Base-by-base conservation (phyloP, 1,140 invertebrate genomes). In the Pantala flavescens region DNA sequence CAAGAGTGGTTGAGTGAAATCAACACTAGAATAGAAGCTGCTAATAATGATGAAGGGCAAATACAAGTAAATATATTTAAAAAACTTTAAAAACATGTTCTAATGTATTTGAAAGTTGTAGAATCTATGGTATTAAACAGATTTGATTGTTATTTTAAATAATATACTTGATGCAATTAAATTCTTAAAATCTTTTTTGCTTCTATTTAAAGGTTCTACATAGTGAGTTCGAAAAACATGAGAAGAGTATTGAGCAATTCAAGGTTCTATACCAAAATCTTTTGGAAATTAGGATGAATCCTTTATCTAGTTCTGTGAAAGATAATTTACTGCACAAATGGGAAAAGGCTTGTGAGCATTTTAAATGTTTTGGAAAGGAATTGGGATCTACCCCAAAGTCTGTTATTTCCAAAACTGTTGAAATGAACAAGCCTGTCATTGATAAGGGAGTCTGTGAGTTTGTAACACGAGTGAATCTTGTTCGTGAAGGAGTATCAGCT, bases 401-500 rank as follows among this genome's bases (percentile, higher is more conserved):
- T 19, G 49, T 63, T 63, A 12, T 19, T 12, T 19, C 14, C 3
- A 63, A 63, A 63, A 63, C 16, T 63, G 49, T 63, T 3, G n/a
- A 16, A 19, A 21, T 63, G 49, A 12, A 63, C 5, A 63, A 63
- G n/a, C n/a, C 49, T 21, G 10, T 49, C 10, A 9, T 49, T 49
- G 71, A 24, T n/a, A 42, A 72, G 71, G 71, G 23, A 24, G 71
- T 42, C 3, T 24, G 23, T 42, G 88, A 90, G 78, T 86, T 86
- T 80, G 83, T 88, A 19, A 84, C 84, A 23, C 84, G 85, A 76
- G 83, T 85, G 0, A 88, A 87, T 78, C 86, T 86, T 76, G 79
- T 86, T 9, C 83, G 88, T 73, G 88, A 88, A 79, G 85, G 84
- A 70, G 80, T 88, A 21, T 84, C 85, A 55, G 84, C 87, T 43